phyloP scores from a whole-genome alignment of 1,140 invertebrate species.

The Aphelenchoides besseyi region DNA sequence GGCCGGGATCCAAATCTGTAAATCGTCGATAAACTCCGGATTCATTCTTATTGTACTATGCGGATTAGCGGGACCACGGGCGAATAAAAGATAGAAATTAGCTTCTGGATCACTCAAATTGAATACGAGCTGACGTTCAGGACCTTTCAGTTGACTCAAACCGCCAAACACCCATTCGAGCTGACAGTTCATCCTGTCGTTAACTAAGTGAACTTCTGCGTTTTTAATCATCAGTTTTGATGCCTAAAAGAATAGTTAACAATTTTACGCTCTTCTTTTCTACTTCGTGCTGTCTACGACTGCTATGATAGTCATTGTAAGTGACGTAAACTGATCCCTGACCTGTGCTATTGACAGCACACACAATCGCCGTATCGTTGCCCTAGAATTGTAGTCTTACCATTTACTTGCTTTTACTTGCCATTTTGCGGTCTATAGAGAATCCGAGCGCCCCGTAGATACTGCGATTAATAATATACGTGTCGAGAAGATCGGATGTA shows the following conservation, averaged over 20 bases:
- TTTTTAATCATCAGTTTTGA: background rate
- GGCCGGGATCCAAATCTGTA: background rate
- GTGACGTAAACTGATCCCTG: slow-evolving; percentile 1
- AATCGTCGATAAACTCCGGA: background rate
- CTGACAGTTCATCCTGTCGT: slow-evolving; percentile 9
- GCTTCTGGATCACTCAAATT: background rate
- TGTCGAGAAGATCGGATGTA: background rate
- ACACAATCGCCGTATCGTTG: slow-evolving; percentile 8
- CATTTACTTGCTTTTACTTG: background rate
- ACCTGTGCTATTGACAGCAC: slow-evolving; percentile 8
- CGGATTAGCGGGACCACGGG: slow-evolving; percentile 9
- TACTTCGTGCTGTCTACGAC: background rate
- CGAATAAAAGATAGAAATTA: background rate
- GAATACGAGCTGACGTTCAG: background rate
- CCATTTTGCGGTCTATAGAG: background rate
- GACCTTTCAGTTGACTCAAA: background rate
- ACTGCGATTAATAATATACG: background rate
- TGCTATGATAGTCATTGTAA: slow-evolving; percentile 4
- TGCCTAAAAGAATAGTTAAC: background rate
- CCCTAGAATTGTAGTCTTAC: background rate
- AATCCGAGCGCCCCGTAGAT: slow-evolving; percentile 7
- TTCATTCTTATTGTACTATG: background rate
- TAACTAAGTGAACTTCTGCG: background rate
- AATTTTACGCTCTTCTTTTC: background rate
- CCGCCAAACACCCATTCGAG: background rate